A percentile compares a stretch with the other conserved stretches of the same genome.
Evolutionary conservation across 2,797 vertebrate species (phyloP).

Genomic region (Rhynchonycteris naso): DNA sequence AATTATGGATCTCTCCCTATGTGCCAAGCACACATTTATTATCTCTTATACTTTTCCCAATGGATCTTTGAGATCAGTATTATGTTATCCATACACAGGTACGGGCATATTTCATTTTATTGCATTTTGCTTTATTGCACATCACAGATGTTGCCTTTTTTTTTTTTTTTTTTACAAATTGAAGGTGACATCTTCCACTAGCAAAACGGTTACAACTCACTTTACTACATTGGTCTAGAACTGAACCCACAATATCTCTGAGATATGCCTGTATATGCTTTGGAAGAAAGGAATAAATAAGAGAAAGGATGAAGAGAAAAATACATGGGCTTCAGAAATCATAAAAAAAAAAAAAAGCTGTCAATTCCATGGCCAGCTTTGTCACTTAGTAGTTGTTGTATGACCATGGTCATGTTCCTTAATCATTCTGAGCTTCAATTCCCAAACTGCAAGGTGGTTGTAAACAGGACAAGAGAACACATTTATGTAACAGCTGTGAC

Average conservation of each 20-base stretch:
- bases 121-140: neutral
- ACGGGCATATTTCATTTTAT: neutral
- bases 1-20: neutral
- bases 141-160: neutral
- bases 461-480: neutral
- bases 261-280: no score
- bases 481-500: neutral
- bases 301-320: neutral
- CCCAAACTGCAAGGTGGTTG: neutral
- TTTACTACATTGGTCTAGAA: neutral
- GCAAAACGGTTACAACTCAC: neutral
- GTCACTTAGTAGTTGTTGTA: neutral
- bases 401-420: neutral
- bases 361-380: neutral
- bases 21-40: neutral
- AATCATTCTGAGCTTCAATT: neutral
- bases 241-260: neutral
- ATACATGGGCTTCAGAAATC: neutral
- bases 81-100: neutral
- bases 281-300: neutral
- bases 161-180: neutral
- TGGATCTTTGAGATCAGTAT: neutral
- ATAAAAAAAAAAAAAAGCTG: neutral
- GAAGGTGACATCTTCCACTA: neutral
- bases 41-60: neutral